A percentile compares a stretch with the other conserved stretches of the same genome.
Conservation (phyloP, 2,888 invertebrate species). For the Pemphredon lugubris region DNA sequence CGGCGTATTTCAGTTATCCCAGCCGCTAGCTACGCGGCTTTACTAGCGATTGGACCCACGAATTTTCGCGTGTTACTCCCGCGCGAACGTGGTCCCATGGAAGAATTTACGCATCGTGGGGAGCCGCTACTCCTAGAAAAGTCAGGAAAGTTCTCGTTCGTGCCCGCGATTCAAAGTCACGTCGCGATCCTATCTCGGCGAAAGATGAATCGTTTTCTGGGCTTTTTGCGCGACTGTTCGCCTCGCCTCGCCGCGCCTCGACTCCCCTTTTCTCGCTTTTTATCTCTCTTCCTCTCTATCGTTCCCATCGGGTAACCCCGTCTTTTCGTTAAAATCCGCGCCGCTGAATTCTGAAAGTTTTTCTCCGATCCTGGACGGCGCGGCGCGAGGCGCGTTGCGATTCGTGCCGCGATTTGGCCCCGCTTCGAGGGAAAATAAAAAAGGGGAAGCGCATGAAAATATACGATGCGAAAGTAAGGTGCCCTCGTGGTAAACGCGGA, state of each 20-base stretch:
- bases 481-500: constrained; percentile 15
- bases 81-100: constrained; percentile 44
- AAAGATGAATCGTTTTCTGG: constrained; percentile 61
- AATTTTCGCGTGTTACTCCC: constrained; percentile 41
- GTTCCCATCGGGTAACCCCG: constrained; percentile 2
- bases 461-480: constrained; percentile 24
- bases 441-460: constrained; percentile 50
- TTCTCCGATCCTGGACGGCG: constrained; percentile 30
- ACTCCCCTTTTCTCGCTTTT: constrained; percentile 18
- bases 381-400: constrained; percentile 32
- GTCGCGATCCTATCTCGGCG: constrained; percentile 55
- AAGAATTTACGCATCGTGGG: constrained; percentile 60
- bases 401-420: constrained; percentile 32
- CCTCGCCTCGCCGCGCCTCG: constrained; percentile 17
- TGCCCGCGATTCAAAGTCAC: constrained; percentile 52
- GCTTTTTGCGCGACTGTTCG: constrained; percentile 37
- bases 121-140: constrained; percentile 25
- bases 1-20: constrained; percentile 62
- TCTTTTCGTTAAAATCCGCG: constrained; percentile 26
- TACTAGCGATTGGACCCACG: constrained; percentile 36
- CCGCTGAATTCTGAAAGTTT: constrained; percentile 47
- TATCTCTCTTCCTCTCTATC: constrained; percentile 15
- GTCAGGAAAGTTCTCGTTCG: constrained; percentile 45
- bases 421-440: constrained; percentile 28
- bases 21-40: constrained; percentile 4